Conservation (phyloP, 2,888 invertebrate species). For the Rosalia funebris region DNA sequence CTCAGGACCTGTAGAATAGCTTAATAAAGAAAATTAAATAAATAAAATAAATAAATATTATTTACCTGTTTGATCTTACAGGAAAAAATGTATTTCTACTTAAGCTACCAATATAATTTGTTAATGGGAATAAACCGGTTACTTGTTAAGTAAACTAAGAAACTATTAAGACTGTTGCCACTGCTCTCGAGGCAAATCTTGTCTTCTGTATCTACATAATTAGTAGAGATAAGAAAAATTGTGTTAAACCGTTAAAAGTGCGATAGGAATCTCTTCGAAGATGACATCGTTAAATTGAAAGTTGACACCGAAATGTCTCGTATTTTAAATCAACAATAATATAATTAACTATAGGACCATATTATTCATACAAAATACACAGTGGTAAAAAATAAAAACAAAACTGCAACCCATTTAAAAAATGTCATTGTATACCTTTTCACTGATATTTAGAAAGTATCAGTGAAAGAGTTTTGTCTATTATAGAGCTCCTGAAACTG, state of each 20-base stretch:
- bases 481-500: too few relatives aligned
- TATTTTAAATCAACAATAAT: too few relatives aligned
- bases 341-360: too few relatives aligned
- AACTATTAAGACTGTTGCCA: slow-evolving; percentile 2
- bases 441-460: too few relatives aligned
- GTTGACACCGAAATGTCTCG: background rate
- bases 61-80: background rate
- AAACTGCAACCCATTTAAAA: too few relatives aligned
- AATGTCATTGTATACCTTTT: too few relatives aligned
- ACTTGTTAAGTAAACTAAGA: slow-evolving; percentile 3
- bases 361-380: too few relatives aligned
- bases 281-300: background rate
- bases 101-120: background rate
- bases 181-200: background rate
- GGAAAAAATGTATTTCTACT: background rate
- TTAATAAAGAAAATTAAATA: too few relatives aligned
- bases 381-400: too few relatives aligned
- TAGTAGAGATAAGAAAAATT: slow-evolving; percentile 7
- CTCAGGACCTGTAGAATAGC: too few relatives aligned
- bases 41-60: too few relatives aligned
- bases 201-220: slow-evolving; percentile 9
- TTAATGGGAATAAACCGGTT: background rate
- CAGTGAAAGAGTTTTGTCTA: too few relatives aligned
- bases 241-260: background rate
- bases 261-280: slow-evolving; percentile 7